A percentile compares a stretch with the other conserved stretches of the same genome.
Conservation (phyloP, 2,113 vertebrate genomes). For the Ascaphus truei region DNA sequence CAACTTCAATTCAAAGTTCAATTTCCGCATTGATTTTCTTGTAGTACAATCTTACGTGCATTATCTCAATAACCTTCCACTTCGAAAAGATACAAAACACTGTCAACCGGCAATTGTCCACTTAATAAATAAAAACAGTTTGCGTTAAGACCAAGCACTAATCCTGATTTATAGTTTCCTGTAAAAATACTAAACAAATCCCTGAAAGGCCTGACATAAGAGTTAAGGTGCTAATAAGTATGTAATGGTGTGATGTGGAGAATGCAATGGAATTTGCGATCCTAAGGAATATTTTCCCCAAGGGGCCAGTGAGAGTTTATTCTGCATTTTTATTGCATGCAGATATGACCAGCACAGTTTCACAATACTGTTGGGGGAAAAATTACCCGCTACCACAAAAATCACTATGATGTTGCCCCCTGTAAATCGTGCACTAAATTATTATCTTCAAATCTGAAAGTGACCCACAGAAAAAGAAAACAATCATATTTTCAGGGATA, state of each 20-base stretch:
- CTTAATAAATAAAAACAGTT: conserved; percentile 23
- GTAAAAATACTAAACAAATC: conserved; percentile 14
- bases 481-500: too few species aligned
- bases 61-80: background rate
- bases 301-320: conserved; percentile 21
- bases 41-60: background rate
- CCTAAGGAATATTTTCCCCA: conserved; percentile 29
- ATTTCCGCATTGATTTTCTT: background rate
- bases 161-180: conserved; percentile 11
- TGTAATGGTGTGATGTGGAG: background rate
- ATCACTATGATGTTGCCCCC: too few species aligned
- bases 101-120: background rate
- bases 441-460: too few species aligned
- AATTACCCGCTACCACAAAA: too few species aligned
- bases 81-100: background rate
- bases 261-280: conserved; percentile 26
- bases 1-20: too few species aligned
- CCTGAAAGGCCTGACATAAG: conserved; percentile 8
- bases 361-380: too few species aligned
- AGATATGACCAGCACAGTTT: too few species aligned
- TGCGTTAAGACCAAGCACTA: conserved; percentile 9
- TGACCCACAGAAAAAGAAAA: too few species aligned
- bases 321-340: conserved; percentile 32
- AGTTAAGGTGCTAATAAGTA: conserved; percentile 26
- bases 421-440: too few species aligned